A percentile compares a stretch with the other conserved stretches of the same genome.
Evolutionary conservation across 2,888 invertebrate species (phyloP).

Genomic region (Schizotus pectinicornis): DNA sequence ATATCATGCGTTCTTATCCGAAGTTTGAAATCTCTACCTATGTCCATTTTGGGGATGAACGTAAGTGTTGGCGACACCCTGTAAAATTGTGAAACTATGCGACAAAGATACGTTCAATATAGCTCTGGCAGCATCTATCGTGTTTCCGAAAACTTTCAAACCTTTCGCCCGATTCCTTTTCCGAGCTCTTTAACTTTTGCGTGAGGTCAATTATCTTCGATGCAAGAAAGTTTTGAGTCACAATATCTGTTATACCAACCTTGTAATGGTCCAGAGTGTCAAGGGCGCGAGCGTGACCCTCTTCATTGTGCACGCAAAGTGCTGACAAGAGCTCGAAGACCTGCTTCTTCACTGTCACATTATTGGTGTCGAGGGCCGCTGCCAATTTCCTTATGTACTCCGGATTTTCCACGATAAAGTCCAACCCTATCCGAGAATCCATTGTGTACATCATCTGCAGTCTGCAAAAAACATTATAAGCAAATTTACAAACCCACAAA

Average conservation of each 20-base stretch:
- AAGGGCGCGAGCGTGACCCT: conserved; percentile 85
- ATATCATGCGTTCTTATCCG: too few species aligned
- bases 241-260: conserved; percentile 63
- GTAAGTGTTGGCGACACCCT: too few species aligned
- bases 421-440: conserved; percentile 93
- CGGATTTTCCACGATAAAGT: conserved; percentile 92
- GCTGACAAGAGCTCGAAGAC: conserved; percentile 95
- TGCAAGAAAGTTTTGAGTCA: conserved; percentile 13
- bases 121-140: too few species aligned
- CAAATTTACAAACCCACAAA: background rate
- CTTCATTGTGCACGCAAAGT: conserved; percentile 90
- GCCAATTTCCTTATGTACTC: conserved; percentile 91
- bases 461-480: conserved; percentile 24
- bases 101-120: too few species aligned
- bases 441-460: conserved; percentile 54
- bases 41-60: too few species aligned
- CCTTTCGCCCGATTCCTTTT: too few species aligned
- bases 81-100: too few species aligned
- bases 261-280: conserved; percentile 92
- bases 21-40: too few species aligned
- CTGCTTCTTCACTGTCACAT: conserved; percentile 93
- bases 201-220: conserved; percentile 17
- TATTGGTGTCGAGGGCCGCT: conserved; percentile 89
- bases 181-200: too few species aligned
- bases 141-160: too few species aligned